A percentile compares a stretch with the other conserved stretches of the same genome.
phyloP scores from a whole-genome alignment of 2,113 vertebrate species.

The Seriola aureovittata region DNA sequence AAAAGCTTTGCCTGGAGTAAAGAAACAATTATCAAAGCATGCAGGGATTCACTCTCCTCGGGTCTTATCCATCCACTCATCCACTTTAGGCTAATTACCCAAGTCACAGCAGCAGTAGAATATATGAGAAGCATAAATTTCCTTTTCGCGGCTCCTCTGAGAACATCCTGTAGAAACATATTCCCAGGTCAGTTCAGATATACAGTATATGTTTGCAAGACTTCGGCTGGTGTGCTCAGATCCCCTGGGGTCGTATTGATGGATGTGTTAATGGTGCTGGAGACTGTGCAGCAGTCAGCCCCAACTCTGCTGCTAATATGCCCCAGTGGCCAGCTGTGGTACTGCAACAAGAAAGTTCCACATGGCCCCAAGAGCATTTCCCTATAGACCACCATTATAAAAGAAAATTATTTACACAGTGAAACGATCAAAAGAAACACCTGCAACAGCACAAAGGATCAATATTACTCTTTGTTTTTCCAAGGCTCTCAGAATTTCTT shows the following conservation, averaged over 20 bases:
- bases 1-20: slow-evolving; percentile 14
- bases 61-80: neutral
- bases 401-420: too few species aligned
- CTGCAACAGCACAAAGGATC: too few species aligned
- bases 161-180: neutral
- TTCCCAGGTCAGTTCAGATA: too few species aligned
- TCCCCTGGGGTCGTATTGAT: neutral
- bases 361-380: neutral
- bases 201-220: neutral
- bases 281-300: neutral
- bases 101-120: neutral
- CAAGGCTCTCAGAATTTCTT: too few species aligned
- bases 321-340: neutral
- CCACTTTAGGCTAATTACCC: neutral
- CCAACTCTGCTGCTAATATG: neutral
- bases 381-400: neutral
- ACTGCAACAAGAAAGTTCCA: neutral
- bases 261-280: neutral
- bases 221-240: neutral
- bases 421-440: too few species aligned
- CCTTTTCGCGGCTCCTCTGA: neutral
- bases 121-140: neutral
- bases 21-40: neutral
- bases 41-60: neutral
- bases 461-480: too few species aligned